Conservation (phyloP, 2,888 invertebrate species). For the Gymnoscelis rufifasciata region DNA sequence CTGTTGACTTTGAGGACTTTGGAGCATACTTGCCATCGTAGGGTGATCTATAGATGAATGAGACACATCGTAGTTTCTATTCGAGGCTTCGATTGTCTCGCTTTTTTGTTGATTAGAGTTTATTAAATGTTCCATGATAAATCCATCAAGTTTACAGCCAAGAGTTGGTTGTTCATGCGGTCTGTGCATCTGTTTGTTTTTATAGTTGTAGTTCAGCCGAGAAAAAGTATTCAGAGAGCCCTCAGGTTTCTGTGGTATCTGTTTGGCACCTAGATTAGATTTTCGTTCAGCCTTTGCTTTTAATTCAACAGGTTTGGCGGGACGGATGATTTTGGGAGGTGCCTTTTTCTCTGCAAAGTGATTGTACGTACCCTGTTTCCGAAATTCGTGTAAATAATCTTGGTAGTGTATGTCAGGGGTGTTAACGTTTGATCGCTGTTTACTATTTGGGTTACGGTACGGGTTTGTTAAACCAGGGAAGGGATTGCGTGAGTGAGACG, state of each 20-base stretch:
- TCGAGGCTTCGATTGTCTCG: background rate
- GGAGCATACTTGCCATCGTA: conserved; percentile 15
- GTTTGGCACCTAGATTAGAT: conserved; percentile 51
- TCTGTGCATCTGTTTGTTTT: conserved; percentile 53
- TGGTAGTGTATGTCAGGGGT: conserved; percentile 28
- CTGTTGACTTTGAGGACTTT: conserved; percentile 11
- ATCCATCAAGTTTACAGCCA: conserved; percentile 26
- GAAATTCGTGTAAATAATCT: conserved; percentile 53
- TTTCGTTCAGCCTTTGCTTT: conserved; percentile 31
- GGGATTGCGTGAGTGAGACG: conserved; percentile 5
- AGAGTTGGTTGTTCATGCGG: conserved; percentile 20
- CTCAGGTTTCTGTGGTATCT: conserved; percentile 44
- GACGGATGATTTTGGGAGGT: conserved; percentile 33
- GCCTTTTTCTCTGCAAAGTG: conserved; percentile 4
- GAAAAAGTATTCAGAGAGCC: conserved; percentile 63
- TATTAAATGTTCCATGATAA: conserved; percentile 16
- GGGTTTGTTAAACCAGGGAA: background rate
- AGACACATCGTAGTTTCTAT: background rate
- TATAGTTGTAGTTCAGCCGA: conserved; percentile 66
- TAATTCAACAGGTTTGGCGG: conserved; percentile 35
- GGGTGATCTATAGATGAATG: conserved; percentile 17
- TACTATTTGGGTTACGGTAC: conserved; percentile 1
- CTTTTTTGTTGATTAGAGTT: background rate
- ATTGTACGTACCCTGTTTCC: conserved; percentile 24
- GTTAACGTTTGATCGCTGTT: conserved; percentile 23